A percentile compares a stretch with the other conserved stretches of the same genome.
phyloP scores from a whole-genome alignment of 2,888 invertebrate species.

The Folsomia manolachei region DNA sequence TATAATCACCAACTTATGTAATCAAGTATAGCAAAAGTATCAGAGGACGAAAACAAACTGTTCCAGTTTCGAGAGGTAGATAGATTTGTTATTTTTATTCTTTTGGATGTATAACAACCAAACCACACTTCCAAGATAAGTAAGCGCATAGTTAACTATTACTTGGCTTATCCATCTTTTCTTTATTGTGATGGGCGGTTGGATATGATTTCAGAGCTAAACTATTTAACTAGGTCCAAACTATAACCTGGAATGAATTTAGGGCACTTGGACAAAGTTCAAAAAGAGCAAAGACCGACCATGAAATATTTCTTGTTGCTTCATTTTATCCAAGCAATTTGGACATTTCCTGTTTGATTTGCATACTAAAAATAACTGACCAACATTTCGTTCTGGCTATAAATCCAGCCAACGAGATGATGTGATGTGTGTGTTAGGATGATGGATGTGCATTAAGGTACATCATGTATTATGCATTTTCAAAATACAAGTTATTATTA shows the following conservation, averaged over 20 bases:
- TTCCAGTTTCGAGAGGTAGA: background rate
- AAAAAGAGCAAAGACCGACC: background rate
- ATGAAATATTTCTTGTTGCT: background rate
- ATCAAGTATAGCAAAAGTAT: background rate
- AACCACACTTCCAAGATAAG: no score
- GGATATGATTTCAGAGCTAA: background rate
- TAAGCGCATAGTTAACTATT: no score
- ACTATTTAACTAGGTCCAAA: background rate
- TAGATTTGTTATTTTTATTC: background rate
- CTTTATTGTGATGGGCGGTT: no score
- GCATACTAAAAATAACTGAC: background rate
- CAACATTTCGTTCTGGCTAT: background rate
- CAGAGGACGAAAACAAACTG: background rate
- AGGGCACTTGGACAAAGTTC: background rate
- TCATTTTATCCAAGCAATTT: no score
- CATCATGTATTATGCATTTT: no score
- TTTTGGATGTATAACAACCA: background rate
- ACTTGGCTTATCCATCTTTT: background rate
- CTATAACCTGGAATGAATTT: background rate
- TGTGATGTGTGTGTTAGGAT: no score
- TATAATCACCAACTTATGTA: no score
- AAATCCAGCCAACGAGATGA: no score
- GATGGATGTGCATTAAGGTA: no score
- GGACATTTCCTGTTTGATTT: background rate
- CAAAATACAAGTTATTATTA: no score